Evolutionary conservation across 2,797 vertebrate species (phyloP).

Genomic region (Enteromius viviparus): DNA sequence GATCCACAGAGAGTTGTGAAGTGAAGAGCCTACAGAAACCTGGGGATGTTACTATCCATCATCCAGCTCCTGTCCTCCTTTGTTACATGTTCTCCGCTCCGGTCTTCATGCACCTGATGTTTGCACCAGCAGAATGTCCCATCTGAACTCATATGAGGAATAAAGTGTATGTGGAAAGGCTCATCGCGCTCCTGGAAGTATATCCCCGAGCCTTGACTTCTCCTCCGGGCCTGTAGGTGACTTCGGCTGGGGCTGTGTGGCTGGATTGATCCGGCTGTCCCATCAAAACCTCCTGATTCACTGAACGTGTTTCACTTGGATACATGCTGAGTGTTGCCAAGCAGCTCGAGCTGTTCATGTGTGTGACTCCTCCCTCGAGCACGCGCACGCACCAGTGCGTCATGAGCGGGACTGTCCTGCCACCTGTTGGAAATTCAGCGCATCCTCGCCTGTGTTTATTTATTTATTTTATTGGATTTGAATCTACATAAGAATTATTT

Average conservation of each 20-base stretch:
- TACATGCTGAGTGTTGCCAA: constrained; percentile 59
- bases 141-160: background rate
- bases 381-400: background rate
- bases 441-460: background rate
- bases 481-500: background rate
- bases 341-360: constrained; percentile 49
- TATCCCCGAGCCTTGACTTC: background rate
- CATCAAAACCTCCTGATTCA: constrained; percentile 24
- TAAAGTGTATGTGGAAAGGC: background rate
- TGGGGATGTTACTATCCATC: background rate
- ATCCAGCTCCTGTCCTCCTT: constrained; percentile 19
- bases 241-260: background rate
- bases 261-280: background rate
- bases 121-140: constrained; percentile 10
- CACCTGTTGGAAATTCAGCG: constrained; percentile 49
- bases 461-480: background rate
- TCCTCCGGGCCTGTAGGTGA: background rate
- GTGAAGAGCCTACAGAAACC: background rate
- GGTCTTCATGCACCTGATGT: constrained; percentile 19
- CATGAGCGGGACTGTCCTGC: constrained; percentile 46
- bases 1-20: background rate
- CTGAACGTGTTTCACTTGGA: constrained; percentile 34
- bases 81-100: constrained; percentile 28
- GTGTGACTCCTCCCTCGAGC: constrained; percentile 55
- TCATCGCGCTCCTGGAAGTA: constrained; percentile 4